These are phyloP conservation scores for Bergia puertoricense DNA, from an alignment of 92 coral and sea anemone genomes.

Conservation along the genomic window DNA sequence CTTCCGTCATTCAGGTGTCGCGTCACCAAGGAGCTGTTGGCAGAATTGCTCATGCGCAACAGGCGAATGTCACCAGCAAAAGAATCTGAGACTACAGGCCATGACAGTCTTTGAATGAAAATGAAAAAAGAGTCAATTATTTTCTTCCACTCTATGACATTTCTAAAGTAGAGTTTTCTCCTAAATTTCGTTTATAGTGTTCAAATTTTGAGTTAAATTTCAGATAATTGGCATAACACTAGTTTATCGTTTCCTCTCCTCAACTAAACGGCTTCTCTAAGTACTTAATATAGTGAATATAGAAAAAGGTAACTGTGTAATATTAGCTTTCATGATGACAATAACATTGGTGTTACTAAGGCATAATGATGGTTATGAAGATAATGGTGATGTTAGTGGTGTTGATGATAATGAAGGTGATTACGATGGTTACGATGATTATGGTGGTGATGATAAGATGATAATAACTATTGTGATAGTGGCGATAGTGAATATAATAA, in stretches of 20 bases:
- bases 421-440: neutral
- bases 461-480: neutral
- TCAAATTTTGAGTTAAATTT: no score
- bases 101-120: slow-evolving; percentile 52
- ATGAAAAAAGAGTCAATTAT: neutral
- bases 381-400: neutral
- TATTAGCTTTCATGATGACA: neutral
- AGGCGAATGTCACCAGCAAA: slow-evolving; percentile 75
- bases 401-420: no score
- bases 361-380: neutral
- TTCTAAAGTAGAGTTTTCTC: neutral
- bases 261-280: no score
- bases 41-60: slow-evolving; percentile 61
- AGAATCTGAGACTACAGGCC: slow-evolving; percentile 52
- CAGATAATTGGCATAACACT: no score
- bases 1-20: slow-evolving; percentile 64
- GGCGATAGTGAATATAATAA: neutral
- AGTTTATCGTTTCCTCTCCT: no score
- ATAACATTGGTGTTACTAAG: neutral
- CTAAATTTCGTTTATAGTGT: no score
- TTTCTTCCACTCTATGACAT: neutral
- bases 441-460: neutral
- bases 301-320: no score
- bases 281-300: no score
- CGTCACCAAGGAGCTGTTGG: slow-evolving; percentile 50